Base-by-base conservation (phyloP, 2,113 vertebrate species). In the Lipotes vexillifer region DNA sequence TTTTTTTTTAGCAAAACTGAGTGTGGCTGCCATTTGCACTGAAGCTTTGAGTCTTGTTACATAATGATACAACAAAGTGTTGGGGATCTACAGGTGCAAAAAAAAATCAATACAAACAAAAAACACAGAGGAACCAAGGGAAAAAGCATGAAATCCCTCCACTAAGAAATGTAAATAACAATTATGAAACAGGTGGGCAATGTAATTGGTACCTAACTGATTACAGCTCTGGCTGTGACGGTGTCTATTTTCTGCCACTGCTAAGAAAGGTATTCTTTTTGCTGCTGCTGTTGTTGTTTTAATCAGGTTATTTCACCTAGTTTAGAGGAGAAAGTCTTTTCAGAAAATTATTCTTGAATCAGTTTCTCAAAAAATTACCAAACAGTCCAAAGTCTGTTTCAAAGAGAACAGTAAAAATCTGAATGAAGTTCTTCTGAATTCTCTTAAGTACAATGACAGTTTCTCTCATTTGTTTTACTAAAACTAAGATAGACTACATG, bases 271-370 rank as follows among this genome's bases (percentile, higher is more conserved):
- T 33, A 23, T 6, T 68, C 20, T 61, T 63, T 17, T 52, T 52
- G 52, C 52, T 52, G 15, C 52, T 52, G 52, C 55, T 57, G 20
- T 21, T 21, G 55, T 68, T 69, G 59, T 61, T 61, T 61, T 61
- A 83, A n/a, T 68, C 18, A 81, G 71, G 29, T 80, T 65, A 78
- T 69, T 74, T 96, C 29, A 75, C 23, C 25, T 9, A 17, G 3
- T 59, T 74, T 27, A 69, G 41, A 94, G 69, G n/a, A 68, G 71
- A 69, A 92, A 6, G 27, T 29, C 29, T 88, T 81, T 78, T 90
- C 59, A 92, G 68, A 80, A 90, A 65, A 90, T 31, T 33, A 88
- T n/a, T 68, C 71, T 81, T 57, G n/a, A 95, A 61, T 65, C 36
- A 7, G 31, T 94, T 75, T 95, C 75, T 97, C 52, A 85, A 88